phyloP scores from a whole-genome alignment of 1,140 invertebrate species.

The Pectinophora gossypiella region DNA sequence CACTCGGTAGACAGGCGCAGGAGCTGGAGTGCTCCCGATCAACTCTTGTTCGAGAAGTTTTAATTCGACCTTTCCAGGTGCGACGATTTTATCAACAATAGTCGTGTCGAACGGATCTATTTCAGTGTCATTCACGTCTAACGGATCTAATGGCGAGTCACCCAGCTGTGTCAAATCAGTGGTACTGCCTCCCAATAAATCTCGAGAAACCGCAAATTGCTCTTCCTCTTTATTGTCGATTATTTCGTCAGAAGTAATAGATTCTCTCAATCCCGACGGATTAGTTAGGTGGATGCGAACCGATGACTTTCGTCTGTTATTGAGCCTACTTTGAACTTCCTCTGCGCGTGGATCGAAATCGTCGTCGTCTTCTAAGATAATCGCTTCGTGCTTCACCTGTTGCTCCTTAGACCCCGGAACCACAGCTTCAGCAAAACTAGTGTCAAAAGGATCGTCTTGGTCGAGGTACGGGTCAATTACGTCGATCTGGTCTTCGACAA shows the following conservation, averaged over 20 bases:
- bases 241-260: constrained; percentile 69
- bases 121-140: constrained; percentile 77
- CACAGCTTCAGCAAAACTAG: constrained; percentile 87
- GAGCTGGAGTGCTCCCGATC: constrained; percentile 67
- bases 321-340: constrained; percentile 71
- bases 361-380: constrained; percentile 77
- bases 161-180: constrained; percentile 84
- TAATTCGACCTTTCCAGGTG: constrained; percentile 85
- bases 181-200: constrained; percentile 85
- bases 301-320: constrained; percentile 72
- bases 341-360: constrained; percentile 81
- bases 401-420: constrained; percentile 67
- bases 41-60: constrained; percentile 87
- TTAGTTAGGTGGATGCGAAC: constrained; percentile 77
- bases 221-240: constrained; percentile 50
- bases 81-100: constrained; percentile 80
- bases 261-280: constrained; percentile 70
- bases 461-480: constrained; percentile 56
- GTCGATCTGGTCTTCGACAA: constrained; percentile 76
- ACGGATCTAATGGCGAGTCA: constrained; percentile 81
- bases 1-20: constrained; percentile 65
- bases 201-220: constrained; percentile 53
- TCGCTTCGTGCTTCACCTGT: constrained; percentile 78
- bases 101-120: constrained; percentile 92
- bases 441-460: constrained; percentile 88